Base-by-base conservation (phyloP, 2,797 vertebrate species). In the Danio aesculapii region DNA sequence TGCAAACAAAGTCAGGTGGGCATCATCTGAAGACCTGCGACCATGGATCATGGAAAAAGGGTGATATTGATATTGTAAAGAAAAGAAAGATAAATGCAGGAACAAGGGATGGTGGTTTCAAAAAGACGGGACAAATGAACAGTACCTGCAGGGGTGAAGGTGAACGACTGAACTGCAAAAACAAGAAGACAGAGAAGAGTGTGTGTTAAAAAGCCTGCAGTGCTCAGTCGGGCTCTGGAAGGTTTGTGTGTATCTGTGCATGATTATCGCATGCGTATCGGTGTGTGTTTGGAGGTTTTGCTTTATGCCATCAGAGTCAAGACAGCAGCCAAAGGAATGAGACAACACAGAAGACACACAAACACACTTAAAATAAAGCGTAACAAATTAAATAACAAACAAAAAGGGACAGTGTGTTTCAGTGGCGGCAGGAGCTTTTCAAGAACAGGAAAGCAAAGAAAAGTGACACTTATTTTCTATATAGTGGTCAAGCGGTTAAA, bases 121-220 rank as follows among this genome's bases (percentile, higher is more conserved):
- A 89, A 85, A 83, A 94, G 92, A 96, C 92, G 85, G 92, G 94
- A 94, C 93, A 95, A 95, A 96, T 94, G 94, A 95, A 96, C 94
- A 96, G 92, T 96, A 96, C 95, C 95, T 96, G 95, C 94, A 94
- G 94, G 94, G 92, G 94, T 96, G 96, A 98, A 97, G 93, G 95
- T 95, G 95, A 96, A 97, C 93, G 94, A 96, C 91, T 95, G 94
- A 91, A 97, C 95, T 96, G 94, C 92, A 97, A 97, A 96, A 96
- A 96, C 92, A 96, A 96, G 95, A 97, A 96, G 94, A 94, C 93
- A 97, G 95, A 95, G 89, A 95, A 93, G 77, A 87, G 93, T 92
- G 86, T 90, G 93, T 90, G 93, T 96, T 95, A 95, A 93, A 94
- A 79, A 92, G 92, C 87, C 90, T 92, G 90, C 88, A 64, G 88